Percentiles rank a stretch among this genome's conserved stretches.
Conservation (phyloP, 2,888 invertebrate species). For the Cerceris ruficornis region DNA sequence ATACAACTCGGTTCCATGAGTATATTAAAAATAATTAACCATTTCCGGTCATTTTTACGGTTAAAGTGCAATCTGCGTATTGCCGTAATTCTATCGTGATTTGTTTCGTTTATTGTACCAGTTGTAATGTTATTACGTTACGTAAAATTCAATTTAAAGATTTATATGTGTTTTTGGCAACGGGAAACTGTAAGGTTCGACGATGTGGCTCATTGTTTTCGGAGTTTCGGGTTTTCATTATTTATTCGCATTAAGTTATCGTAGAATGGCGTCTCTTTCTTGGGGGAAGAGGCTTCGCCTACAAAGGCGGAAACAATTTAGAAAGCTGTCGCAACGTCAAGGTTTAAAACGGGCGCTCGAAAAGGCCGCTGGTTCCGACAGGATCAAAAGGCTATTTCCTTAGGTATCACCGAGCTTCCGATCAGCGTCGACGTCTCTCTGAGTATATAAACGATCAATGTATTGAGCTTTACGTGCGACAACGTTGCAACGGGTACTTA, state of each 20-base stretch:
- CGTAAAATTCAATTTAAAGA: no score
- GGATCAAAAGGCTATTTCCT: slow-evolving; percentile 51
- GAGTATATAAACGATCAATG: slow-evolving; percentile 43
- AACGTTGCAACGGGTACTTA: slow-evolving; percentile 35
- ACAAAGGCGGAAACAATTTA: slow-evolving; percentile 45
- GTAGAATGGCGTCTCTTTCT: slow-evolving; percentile 13
- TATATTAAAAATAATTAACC: no score
- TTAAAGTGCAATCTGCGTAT: no score
- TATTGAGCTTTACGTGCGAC: slow-evolving; percentile 46
- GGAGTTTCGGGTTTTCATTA: slow-evolving; percentile 11
- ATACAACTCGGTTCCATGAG: no score
- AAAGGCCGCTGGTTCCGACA: slow-evolving; percentile 32
- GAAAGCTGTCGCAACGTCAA: slow-evolving; percentile 28
- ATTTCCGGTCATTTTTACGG: no score
- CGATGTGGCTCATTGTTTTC: no score
- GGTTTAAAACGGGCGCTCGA: slow-evolving; percentile 41
- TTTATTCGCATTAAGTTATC: slow-evolving; percentile 32
- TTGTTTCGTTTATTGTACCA: no score
- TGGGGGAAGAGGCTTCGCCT: background rate
- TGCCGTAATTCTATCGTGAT: no score
- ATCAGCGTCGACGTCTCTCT: slow-evolving; percentile 23
- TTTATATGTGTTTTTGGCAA: no score
- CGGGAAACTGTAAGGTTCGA: no score
- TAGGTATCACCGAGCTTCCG: slow-evolving; percentile 19
- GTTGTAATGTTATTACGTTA: no score